These are phyloP conservation scores for Calosoma granatense DNA, from an alignment of 1,140 invertebrate genomes.

Conservation along the genomic window DNA sequence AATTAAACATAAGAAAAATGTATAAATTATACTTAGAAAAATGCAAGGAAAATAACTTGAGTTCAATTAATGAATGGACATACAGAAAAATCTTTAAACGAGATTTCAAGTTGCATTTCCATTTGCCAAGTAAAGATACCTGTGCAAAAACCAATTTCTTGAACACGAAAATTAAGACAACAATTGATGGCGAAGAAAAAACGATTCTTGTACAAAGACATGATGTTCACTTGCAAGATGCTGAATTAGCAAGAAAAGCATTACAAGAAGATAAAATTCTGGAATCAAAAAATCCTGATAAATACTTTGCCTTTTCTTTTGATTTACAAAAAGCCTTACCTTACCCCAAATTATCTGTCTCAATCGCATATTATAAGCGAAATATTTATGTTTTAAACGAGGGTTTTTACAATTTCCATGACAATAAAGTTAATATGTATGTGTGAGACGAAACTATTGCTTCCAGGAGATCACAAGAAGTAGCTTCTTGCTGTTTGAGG, in stretches of 20 bases:
- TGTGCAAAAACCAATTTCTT: conserved; percentile 19
- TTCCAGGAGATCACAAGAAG: conserved; percentile 24
- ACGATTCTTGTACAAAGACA: conserved; percentile 19
- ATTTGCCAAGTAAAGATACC: conserved; percentile 21
- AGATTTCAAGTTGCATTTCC: conserved; percentile 23
- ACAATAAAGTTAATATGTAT: conserved; percentile 15
- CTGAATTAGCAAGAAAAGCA: conserved; percentile 21
- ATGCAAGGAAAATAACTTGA: conserved; percentile 20
- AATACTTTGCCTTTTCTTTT: conserved; percentile 17
- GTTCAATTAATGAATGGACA: conserved; percentile 18
- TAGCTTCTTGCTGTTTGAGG: conserved; percentile 20
- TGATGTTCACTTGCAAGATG: conserved; percentile 10
- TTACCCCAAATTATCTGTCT: conserved; percentile 18
- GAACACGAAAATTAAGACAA: conserved; percentile 22
- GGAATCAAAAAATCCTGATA: conserved; percentile 17
- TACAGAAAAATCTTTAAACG: conserved; percentile 22
- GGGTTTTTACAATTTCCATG: conserved; percentile 14
- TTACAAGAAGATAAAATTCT: conserved; percentile 21
- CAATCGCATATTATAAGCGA: conserved; percentile 21
- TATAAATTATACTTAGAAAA: conserved; percentile 19
- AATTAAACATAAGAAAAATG: conserved; percentile 22
- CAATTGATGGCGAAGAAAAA: conserved; percentile 21
- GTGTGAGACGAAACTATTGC: conserved; percentile 19
- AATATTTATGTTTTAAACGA: conserved; percentile 15
- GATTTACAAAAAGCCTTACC: conserved; percentile 23